A percentile compares a stretch with the other conserved stretches of the same genome.
Conservation (phyloP, 2,797 vertebrate genomes). For the Sitta carolinensis region DNA sequence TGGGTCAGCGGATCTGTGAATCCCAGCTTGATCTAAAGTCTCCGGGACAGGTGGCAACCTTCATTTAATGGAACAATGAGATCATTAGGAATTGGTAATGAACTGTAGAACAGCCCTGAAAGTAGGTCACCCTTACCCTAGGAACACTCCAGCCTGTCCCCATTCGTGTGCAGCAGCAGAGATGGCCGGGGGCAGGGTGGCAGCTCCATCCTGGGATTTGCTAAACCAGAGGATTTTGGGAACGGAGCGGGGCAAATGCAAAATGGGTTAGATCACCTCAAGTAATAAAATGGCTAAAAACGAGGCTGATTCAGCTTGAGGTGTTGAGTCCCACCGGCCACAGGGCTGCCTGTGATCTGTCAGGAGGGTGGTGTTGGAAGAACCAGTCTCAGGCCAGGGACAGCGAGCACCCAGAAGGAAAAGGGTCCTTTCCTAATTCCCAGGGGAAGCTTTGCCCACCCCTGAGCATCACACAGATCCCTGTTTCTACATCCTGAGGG, state of each 20-base stretch:
- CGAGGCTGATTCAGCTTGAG: neutral
- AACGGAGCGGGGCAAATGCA: neutral
- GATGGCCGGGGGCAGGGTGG: neutral
- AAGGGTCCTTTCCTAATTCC: neutral
- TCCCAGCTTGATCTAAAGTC: constrained; percentile 54
- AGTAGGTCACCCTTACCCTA: constrained; percentile 55
- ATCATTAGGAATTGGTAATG: constrained; percentile 59
- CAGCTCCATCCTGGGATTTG: neutral
- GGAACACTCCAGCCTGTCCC: constrained; percentile 11
- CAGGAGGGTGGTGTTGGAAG: neutral
- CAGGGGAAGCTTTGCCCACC: neutral
- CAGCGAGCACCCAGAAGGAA: neutral
- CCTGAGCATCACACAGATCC: neutral
- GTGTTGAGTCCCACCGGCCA: fast-evolving
- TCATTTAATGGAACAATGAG: constrained; percentile 59
- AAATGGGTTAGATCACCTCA: neutral
- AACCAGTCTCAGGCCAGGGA: neutral
- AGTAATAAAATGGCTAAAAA: neutral
- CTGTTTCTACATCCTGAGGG: neutral
- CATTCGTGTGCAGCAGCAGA: neutral
- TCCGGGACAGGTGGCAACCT: constrained; percentile 56
- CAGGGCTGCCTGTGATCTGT: neutral
- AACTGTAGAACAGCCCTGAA: neutral
- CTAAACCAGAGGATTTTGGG: neutral
- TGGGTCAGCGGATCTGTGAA: constrained; percentile 36